Base-by-base conservation (phyloP, 1,140 invertebrate species). In the Diprion similis region DNA sequence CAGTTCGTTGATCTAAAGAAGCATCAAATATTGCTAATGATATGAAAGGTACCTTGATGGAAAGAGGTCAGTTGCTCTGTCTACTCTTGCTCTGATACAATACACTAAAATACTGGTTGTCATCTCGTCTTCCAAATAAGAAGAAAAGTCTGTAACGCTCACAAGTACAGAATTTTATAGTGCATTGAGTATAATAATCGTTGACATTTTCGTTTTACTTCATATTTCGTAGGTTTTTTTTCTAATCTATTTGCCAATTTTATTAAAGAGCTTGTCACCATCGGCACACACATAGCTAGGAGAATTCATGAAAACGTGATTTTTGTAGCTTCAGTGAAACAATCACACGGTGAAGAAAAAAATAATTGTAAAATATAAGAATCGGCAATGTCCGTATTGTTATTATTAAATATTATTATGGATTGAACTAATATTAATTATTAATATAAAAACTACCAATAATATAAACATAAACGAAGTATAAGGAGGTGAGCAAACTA, bases 351-450 rank as follows among this genome's bases (percentile, higher is more conserved):
- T 15, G 66, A 68, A 68, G 46, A 71, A 48, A 18, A 71, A 19
- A 68, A 71, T 77, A 75, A 67, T 75, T 78, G 77, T 78, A 78
- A 78, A 76, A 78, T 73, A 76, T 77, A 73, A 76, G 75, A 66
- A 78, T 73, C 75, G 70, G 71, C 72, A 76, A 79, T 77, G 78
- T 78, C 75, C 79, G 78, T 78, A 81, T 81, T 81, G 79, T 81
- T 81, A 81, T 77, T 81, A 81, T 79, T 78, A 77, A 76, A 76
- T 79, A 81, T 80, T 79, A 79, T 78, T 78, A 59, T 59, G 51
- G 73, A 79, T 75, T 81, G 77, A 81, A 78, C 69, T 81, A 81
- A 78, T 78, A 79, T 78, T 81, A 78, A 78, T 79, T 76, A 71
- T 75, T 78, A 75, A 73, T 76, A 77, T 77, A 75, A 71, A 71